Evolutionary conservation across 2,797 vertebrate species (phyloP).

Genomic region (Bryconaethiops microstoma): DNA sequence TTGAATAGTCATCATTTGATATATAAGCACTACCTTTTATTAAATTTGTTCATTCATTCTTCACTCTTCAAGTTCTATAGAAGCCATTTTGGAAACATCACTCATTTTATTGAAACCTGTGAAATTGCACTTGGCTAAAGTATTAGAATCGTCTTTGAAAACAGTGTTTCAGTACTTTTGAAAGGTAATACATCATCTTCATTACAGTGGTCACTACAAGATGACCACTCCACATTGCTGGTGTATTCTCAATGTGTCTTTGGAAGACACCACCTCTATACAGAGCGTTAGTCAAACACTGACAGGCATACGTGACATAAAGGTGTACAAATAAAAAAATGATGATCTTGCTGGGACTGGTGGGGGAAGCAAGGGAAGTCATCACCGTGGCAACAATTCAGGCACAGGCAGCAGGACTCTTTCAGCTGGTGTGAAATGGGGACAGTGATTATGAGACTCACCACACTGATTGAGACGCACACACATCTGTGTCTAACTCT

Average conservation of each 20-base stretch:
- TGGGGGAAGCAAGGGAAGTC: constrained; percentile 2
- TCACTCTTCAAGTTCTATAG: too few relatives aligned
- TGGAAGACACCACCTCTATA: too few relatives aligned
- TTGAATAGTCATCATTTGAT: too few relatives aligned
- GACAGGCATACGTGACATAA: constrained; percentile 3
- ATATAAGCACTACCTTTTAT: too few relatives aligned
- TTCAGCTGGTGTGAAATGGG: constrained; percentile 66
- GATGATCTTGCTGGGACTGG: constrained; percentile 37
- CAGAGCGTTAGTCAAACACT: not conserved
- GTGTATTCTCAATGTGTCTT: not conserved
- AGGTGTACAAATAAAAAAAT: constrained; percentile 22
- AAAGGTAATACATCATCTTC: too few relatives aligned
- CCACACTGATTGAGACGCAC: constrained; percentile 62
- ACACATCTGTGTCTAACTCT: constrained; percentile 54
- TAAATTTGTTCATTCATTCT: too few relatives aligned
- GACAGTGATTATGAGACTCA: constrained; percentile 70
- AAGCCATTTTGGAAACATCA: too few relatives aligned
- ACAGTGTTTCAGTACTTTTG: too few relatives aligned
- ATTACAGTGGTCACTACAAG: not conserved
- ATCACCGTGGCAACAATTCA: constrained; percentile 44
- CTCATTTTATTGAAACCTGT: too few relatives aligned
- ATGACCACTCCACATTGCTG: not conserved
- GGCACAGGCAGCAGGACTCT: constrained; percentile 43
- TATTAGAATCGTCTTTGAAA: too few relatives aligned
- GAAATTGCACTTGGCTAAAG: too few relatives aligned